Percentiles rank a stretch among this genome's conserved stretches.
Evolutionary conservation across 53 echinoderm and acorn worm genomes (phyloP).

Genomic region (Henricia sp.): DNA sequence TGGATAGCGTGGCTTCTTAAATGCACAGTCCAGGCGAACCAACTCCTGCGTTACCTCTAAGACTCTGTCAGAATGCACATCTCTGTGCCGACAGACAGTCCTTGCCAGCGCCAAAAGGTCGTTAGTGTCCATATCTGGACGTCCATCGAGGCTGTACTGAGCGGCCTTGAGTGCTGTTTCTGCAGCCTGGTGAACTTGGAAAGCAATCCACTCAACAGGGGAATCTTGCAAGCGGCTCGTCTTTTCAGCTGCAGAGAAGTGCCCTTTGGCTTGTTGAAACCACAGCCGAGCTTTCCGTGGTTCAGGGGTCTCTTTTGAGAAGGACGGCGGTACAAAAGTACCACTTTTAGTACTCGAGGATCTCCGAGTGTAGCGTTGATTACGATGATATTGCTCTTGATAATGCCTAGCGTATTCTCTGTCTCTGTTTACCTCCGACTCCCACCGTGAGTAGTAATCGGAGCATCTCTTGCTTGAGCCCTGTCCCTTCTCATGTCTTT

Average conservation of each 20-base stretch:
- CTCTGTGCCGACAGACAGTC: neutral
- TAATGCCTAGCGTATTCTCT: conserved; percentile 24
- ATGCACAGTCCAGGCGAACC: conserved; percentile 18
- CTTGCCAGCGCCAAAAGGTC: conserved; percentile 20
- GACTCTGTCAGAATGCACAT: neutral
- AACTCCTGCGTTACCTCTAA: neutral
- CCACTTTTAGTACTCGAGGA: too few relatives aligned
- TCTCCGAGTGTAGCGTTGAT: too few relatives aligned
- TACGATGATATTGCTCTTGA: too few relatives aligned
- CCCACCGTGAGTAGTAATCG: conserved; percentile 4
- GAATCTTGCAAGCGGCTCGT: neutral
- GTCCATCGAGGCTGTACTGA: conserved; percentile 42
- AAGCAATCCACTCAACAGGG: conserved; percentile 26
- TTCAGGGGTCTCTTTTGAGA: conserved; percentile 31
- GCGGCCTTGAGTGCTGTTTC: conserved; percentile 70
- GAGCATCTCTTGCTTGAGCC: neutral
- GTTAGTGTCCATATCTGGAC: neutral
- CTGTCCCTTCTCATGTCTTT: too few relatives aligned
- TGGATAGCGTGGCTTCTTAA: conserved; percentile 59
- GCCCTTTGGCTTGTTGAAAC: conserved; percentile 63
- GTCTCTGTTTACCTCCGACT: conserved; percentile 28
- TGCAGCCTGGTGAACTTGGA: conserved; percentile 60
- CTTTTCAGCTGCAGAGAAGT: conserved; percentile 30
- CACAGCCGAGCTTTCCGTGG: conserved; percentile 59
- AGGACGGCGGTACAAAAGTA: conserved; percentile 31